These are phyloP conservation scores for Protodeltote pygarga DNA, from an alignment of 2,888 invertebrate species.

Conservation along the genomic window DNA sequence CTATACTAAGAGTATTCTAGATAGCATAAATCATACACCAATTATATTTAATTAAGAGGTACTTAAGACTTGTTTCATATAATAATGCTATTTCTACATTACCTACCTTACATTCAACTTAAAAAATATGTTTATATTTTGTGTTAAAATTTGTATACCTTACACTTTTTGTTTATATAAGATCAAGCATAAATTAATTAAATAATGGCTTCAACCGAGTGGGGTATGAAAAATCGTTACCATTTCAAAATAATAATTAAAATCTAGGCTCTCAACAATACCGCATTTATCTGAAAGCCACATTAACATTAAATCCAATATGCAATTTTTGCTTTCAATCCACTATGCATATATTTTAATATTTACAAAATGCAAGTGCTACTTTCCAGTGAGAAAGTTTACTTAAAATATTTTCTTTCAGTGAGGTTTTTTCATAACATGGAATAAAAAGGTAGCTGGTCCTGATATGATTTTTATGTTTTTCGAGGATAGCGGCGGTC, in stretches of 20 bases:
- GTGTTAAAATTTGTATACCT: too few relatives aligned
- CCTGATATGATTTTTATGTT: slow-evolving; percentile 44
- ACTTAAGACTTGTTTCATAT: neutral
- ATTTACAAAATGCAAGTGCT: slow-evolving; percentile 15
- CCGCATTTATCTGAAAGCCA: neutral
- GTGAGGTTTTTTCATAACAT: slow-evolving; percentile 18
- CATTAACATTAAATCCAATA: slow-evolving; percentile 8
- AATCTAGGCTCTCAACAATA: too few relatives aligned
- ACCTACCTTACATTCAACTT: too few relatives aligned
- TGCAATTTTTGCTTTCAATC: slow-evolving; percentile 9
- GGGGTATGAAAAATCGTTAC: too few relatives aligned
- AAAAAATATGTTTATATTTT: too few relatives aligned
- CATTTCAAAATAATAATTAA: too few relatives aligned
- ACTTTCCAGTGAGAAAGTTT: slow-evolving; percentile 1
- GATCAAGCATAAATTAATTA: too few relatives aligned
- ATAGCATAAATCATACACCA: slow-evolving; percentile 8
- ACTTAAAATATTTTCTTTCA: slow-evolving; percentile 11
- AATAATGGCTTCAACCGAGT: too few relatives aligned
- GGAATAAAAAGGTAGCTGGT: slow-evolving; percentile 24
- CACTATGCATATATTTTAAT: slow-evolving; percentile 4
- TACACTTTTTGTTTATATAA: too few relatives aligned
- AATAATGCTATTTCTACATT: too few relatives aligned
- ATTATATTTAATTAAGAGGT: slow-evolving; percentile 3
- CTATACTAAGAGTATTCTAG: slow-evolving; percentile 1
- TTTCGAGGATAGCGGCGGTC: slow-evolving; percentile 42